Conservation (phyloP, 2,888 invertebrate species). For the Conops quadrifasciatus region DNA sequence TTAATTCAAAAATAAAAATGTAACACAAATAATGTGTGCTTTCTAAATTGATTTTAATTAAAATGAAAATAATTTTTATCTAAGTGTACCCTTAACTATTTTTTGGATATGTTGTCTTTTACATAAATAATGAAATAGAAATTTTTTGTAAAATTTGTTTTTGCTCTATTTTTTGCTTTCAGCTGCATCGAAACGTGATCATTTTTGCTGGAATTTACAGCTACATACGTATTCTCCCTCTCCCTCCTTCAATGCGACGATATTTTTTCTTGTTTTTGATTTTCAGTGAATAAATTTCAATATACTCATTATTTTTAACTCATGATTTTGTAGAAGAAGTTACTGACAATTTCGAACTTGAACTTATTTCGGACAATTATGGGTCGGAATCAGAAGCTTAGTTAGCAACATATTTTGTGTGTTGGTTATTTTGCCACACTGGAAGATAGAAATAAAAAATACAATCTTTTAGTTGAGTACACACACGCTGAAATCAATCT, state of each 20-base stretch:
- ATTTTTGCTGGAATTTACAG: slow-evolving; percentile 6
- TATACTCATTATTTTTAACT: too few relatives aligned
- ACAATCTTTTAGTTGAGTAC: slow-evolving; percentile 34
- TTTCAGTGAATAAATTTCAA: too few relatives aligned
- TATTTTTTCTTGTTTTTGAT: background rate
- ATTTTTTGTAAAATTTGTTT: background rate
- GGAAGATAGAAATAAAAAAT: slow-evolving; percentile 59
- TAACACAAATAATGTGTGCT: slow-evolving; percentile 13
- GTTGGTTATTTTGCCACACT: slow-evolving; percentile 59
- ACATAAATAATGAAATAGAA: background rate
- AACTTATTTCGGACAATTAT: too few relatives aligned
- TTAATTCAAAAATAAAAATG: background rate
- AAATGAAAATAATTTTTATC: too few relatives aligned
- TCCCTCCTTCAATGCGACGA: slow-evolving; percentile 3
- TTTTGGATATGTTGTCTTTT: background rate
- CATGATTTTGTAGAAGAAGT: too few relatives aligned
- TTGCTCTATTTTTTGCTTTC: slow-evolving; percentile 1
- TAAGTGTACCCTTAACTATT: background rate
- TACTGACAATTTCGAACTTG: too few relatives aligned
- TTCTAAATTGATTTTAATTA: slow-evolving; percentile 6
- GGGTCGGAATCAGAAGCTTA: slow-evolving; percentile 16
- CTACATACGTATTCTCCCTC: slow-evolving; percentile 5
- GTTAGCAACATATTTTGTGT: slow-evolving; percentile 46
- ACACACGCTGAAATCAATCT: slow-evolving; percentile 12
- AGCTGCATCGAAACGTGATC: background rate